Evolutionary conservation across 2,888 invertebrate genomes (phyloP).

Genomic region (Tryphoninae sp.): DNA sequence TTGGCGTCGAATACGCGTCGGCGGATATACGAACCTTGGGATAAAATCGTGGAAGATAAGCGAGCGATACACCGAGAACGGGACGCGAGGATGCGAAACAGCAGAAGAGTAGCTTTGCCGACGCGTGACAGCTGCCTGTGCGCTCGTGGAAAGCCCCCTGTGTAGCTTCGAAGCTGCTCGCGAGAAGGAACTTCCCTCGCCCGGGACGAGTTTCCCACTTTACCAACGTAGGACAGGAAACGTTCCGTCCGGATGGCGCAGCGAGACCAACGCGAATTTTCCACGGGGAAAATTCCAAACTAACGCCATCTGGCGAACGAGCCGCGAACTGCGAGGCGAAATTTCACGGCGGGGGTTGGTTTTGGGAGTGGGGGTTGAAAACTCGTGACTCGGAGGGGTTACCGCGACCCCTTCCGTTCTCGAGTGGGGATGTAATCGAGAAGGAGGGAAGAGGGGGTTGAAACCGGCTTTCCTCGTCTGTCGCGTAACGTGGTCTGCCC

Average conservation of each 20-base stretch:
- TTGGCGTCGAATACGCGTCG: slow-evolving; percentile 1
- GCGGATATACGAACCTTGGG: slow-evolving; percentile 18
- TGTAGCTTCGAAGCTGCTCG: neutral
- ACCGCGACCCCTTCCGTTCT: slow-evolving; percentile 5
- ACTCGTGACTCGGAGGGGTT: slow-evolving; percentile 10
- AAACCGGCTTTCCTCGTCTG: neutral
- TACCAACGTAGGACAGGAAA: slow-evolving; percentile 72
- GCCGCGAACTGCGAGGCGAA: slow-evolving; percentile 65
- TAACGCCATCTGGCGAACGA: slow-evolving; percentile 75
- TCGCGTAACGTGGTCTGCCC: too few species aligned
- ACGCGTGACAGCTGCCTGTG: slow-evolving; percentile 49
- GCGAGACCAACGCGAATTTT: slow-evolving; percentile 47
- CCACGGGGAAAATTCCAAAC: slow-evolving; percentile 66
- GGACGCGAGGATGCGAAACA: neutral
- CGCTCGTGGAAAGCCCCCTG: slow-evolving; percentile 46
- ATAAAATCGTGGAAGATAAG: slow-evolving; percentile 23
- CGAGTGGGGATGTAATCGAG: neutral
- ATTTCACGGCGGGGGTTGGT: slow-evolving; percentile 62
- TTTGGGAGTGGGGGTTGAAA: slow-evolving; percentile 3
- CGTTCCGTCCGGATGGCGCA: slow-evolving; percentile 41
- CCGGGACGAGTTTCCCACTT: slow-evolving; percentile 67
- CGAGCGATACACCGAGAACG: neutral
- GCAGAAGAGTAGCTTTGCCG: slow-evolving; percentile 61
- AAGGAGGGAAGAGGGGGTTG: slow-evolving; percentile 8
- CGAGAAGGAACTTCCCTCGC: slow-evolving; percentile 54